Base-by-base conservation (phyloP, 2,797 vertebrate species). In the Xyrichtys novacula region DNA sequence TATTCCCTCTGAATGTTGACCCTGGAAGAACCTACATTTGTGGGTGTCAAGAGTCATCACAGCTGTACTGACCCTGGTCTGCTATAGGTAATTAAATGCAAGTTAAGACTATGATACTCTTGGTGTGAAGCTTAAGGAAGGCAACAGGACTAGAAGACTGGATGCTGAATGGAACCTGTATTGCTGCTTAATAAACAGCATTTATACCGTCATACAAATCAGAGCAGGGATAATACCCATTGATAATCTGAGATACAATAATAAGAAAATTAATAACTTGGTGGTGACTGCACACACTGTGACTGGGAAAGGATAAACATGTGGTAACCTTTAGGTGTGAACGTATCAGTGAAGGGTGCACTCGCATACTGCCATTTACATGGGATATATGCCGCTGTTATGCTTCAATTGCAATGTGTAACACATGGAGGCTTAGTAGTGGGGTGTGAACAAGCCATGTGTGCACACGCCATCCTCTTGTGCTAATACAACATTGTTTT, bases 21-120 rank as follows among this genome's bases (percentile, higher is more conserved):
- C 55, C 38, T 31, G 49, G 56, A 72, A 76, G 84, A 78, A 63
- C 32, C 43, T 54, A 72, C 22, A 47, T 39, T 17, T 43, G 12
- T 26, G 15, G 32, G 14, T 43, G 36, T 64, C 36, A 36, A 50
- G 32, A 4, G 43, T 42, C 50, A 38, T 58, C 26, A 22, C n/a
- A 36, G 40, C 19, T 63, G 64, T n/a, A 63, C 17, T 48, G 20
- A 42, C 38, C 36, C 38, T 20, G 19, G 56, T 43, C 20, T 1
- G 7, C 39, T 34, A 49, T 8, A 20, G 11, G 43, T 65, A 76
- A 32, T 34, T 65, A 59, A 28, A 9, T 5, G 11, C 40, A 17
- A 44, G 31, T 62, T 53, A 26, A 46, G 12, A 40, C 47, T 19
- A 42, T 31, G 8, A 28, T 25, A 43, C 10, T 2, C 14, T 12